Base-by-base conservation (phyloP, 2,797 vertebrate genomes). In the Syndactyla subalaris region DNA sequence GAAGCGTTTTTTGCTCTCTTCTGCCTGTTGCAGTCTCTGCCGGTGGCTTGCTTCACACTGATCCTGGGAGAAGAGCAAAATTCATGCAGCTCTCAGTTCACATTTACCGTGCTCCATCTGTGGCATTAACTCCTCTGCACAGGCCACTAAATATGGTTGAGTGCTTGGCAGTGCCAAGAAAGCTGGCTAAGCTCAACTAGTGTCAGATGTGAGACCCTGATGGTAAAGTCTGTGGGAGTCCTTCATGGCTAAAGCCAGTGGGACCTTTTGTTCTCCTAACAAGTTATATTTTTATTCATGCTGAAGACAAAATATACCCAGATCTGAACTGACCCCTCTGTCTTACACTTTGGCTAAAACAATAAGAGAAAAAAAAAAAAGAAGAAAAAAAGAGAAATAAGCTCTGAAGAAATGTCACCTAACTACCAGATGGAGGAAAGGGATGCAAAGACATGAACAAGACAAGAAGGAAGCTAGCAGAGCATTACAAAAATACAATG, bases 11-110 rank as follows among this genome's bases (percentile, higher is more conserved):
- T 96, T 94, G 78, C 93, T 98, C 87, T 98, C 98, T 63, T 98
- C 92, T 43, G 97, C 98, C 72, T 97, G 95, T 3, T 96, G 97
- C 45, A 98, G 85, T 82, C 99, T 98, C 96, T 98, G 98, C 61
- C 95, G 98, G 14, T 98, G 97, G 65, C 98, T 98, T 8, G 98
- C 98, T 81, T 98, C 98, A 97, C 99, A 99, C 5, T 98, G 98
- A 85, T 99, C 99, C 99, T 99, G 77, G 67, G 81, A 45, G 72
- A 88, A 93, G 19, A 95, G 76, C 21, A 96, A 14, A 90, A 91
- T 91, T 81, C 51, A 87, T 6, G 54, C 43, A 91, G 38, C 21
- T 23, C 41, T 65, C 43, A 58, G 55, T 34, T 91, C 81, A 34
- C 41, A 26, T 23, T 63, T 41, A 46, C 76, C 27, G n/a, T 46